These are phyloP conservation scores for Pegoplata infirma DNA, from an alignment of 2,888 invertebrate genomes.

Conservation along the genomic window DNA sequence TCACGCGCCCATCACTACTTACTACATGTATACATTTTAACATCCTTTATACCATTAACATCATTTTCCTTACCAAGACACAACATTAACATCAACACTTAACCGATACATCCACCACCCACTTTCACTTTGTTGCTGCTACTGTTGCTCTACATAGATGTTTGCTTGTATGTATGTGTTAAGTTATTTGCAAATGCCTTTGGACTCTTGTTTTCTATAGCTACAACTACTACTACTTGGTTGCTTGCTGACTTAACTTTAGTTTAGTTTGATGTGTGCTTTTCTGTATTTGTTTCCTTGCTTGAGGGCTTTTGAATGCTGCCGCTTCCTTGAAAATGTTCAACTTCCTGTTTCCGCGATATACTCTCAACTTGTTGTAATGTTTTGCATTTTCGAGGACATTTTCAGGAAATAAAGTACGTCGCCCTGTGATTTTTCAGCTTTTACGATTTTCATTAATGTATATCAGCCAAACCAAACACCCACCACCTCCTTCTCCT, in stretches of 20 bases:
- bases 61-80: slow-evolving; percentile 52
- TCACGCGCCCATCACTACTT: no score
- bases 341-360: slow-evolving; percentile 79
- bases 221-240: slow-evolving; percentile 42
- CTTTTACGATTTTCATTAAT: slow-evolving; percentile 43
- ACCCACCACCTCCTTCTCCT: slow-evolving; percentile 9
- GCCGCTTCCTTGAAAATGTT: slow-evolving; percentile 78
- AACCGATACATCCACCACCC: slow-evolving; percentile 50
- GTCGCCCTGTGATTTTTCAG: slow-evolving; percentile 76
- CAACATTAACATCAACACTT: slow-evolving; percentile 63
- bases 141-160: slow-evolving; percentile 33
- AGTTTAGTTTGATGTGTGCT: neutral
- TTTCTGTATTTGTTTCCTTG: slow-evolving; percentile 56
- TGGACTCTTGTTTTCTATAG: slow-evolving; percentile 35
- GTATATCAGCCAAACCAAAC: neutral
- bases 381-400: slow-evolving; percentile 78
- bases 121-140: slow-evolving; percentile 53
- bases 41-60: slow-evolving; percentile 61
- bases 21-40: slow-evolving; percentile 26
- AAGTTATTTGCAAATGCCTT: slow-evolving; percentile 51
- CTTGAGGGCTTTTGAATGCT: slow-evolving; percentile 71
- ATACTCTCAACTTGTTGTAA: slow-evolving; percentile 66
- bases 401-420: slow-evolving; percentile 79
- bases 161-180: slow-evolving; percentile 27
- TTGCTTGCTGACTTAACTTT: slow-evolving; percentile 57